Base-by-base conservation (phyloP, 2,797 vertebrate species). In the Hyperoplus lanceolatus region DNA sequence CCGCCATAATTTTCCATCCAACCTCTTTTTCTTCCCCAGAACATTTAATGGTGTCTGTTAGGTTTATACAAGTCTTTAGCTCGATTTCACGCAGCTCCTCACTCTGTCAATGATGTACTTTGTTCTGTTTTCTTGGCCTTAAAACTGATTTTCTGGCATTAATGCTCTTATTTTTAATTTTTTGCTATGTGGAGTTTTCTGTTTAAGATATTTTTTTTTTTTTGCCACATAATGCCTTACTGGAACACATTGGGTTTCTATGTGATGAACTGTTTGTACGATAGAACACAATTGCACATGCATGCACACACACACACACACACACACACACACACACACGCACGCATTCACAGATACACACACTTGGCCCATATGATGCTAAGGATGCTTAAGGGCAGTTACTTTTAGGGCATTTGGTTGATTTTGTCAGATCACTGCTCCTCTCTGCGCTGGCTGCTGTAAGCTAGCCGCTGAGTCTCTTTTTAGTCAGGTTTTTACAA, bases 161-260 rank as follows among this genome's bases (percentile, higher is more conserved):
- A 41, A 86, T 80, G 53, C 56, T 81, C 54, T 59, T 59, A 29
- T 29, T 29, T 29, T 29, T 29, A 2, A 29, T 84, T 83, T 78
- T 78, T 66, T 68, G 57, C 75, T 82, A 71, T 70, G 75, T 85
- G 74, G 62, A 69, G 41, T 79, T 73, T 29, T 68, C 62, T 69
- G 61, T 72, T 58, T 63, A 75, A 45, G 65, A 53, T 29, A 73
- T 82, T 73, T 87, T 89, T 41, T 73, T 50, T 50, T 86, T 90
- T 86, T 85, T 80, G 80, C 84, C 94, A 92, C 92, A 89, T 83
- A 92, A 89, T 95, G 95, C 94, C 95, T 95, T 95, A 95, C 85
- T 88, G 89, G 79, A 92, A 84, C 86, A 86, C 74, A 39, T 82
- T 89, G 81, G 79, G 79, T 87, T 92, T 89, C 70, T 82, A 78